phyloP scores from a whole-genome alignment of 2,113 vertebrate genomes.

The Phalacrocorax aristotelis region DNA sequence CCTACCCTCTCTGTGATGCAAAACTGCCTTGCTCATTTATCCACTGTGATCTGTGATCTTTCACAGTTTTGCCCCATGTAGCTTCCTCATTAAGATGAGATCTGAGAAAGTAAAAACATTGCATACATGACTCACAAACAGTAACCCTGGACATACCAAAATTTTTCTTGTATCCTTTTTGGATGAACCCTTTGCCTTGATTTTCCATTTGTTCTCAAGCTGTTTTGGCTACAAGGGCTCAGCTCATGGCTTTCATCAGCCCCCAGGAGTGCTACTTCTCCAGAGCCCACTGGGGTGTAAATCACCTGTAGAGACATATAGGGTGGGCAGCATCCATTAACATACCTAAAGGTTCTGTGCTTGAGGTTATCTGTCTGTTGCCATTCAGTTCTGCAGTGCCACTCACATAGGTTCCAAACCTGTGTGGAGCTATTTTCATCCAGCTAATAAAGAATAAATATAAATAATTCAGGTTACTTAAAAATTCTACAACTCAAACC shows the following conservation, averaged over 20 bases:
- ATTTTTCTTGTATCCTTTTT: neutral
- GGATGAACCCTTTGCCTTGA: neutral
- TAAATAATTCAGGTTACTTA: neutral
- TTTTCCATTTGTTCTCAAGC: neutral
- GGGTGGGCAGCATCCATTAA: neutral
- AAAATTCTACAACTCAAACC: neutral
- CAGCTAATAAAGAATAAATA: neutral
- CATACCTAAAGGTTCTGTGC: rapidly evolving
- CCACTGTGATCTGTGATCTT: neutral
- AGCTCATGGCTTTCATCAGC: neutral
- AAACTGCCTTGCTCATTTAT: neutral
- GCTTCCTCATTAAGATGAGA: neutral
- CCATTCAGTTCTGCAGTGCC: neutral
- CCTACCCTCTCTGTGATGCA: neutral
- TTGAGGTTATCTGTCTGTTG: neutral
- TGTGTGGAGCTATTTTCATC: neutral
- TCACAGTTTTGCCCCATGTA: neutral
- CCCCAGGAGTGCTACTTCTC: neutral
- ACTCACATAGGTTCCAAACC: neutral
- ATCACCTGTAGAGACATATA: neutral
- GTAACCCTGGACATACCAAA: neutral
- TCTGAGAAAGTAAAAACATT: neutral
- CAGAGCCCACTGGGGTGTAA: rapidly evolving
- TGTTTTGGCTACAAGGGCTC: neutral
- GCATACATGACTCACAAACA: neutral